These are phyloP conservation scores for Penaeus chinensis DNA, from an alignment of 1,140 invertebrate genomes.

Conservation along the genomic window DNA sequence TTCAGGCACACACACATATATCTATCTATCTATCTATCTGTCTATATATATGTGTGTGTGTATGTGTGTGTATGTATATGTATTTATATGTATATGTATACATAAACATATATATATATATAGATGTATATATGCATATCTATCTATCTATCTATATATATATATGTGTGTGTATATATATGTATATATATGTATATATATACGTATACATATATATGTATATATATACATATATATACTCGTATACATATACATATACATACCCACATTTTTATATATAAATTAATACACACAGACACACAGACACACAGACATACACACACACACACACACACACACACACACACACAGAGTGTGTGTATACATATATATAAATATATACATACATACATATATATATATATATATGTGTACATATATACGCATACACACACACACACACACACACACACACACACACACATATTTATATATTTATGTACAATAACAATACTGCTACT, in stretches of 20 bases:
- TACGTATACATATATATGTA: not conserved
- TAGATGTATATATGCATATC: slow-evolving; percentile 10
- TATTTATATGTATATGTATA: slow-evolving; percentile 27
- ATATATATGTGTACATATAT: no score
- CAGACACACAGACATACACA: fast-evolving
- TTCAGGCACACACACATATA: no score
- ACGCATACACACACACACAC: no score
- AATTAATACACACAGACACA: fast-evolving
- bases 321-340: no score
- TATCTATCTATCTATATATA: slow-evolving; percentile 26
- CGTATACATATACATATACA: not conserved
- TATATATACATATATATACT: not conserved
- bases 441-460: not conserved
- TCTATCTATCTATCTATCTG: no score
- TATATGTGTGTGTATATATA: slow-evolving; percentile 24
- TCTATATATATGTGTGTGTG: no score
- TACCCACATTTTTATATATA: not conserved
- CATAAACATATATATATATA: slow-evolving; percentile 28
- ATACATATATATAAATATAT: no score
- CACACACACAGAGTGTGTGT: no score
- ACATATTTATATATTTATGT: not conserved
- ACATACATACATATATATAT: no score
- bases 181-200: slow-evolving; percentile 29
- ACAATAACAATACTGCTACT: slow-evolving; percentile 7
- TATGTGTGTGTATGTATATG: not conserved